Base-by-base conservation (phyloP, 2,797 vertebrate genomes). In the Acropternis orthonyx region DNA sequence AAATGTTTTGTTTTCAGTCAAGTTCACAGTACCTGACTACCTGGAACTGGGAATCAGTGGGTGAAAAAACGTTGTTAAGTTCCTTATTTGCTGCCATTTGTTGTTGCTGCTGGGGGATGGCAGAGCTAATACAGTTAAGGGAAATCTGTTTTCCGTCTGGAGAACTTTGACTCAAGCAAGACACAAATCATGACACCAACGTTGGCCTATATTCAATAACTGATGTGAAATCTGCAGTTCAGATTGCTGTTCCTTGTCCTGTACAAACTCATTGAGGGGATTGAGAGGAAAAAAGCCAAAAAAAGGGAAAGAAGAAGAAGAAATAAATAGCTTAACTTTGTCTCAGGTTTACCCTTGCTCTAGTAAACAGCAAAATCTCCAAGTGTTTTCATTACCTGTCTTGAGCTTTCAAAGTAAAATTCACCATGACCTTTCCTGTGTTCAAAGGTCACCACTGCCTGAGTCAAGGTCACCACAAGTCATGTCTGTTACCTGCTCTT, bases 191-290 rank as follows among this genome's bases (percentile, higher is more conserved):
- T 32, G 24, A 46, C 34, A 61, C 11, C 41, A 83, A 2, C 26
- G 24, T 1, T 74, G 14, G 17, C 18, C 41, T 61, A 12, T 34
- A 39, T 51, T 88, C 36, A 62, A 23, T 59, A 88, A 76, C 8
- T 46, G 43, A 36, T 32, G 28, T 14, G 30, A 85, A 88, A 86
- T 68, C 58, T 48, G 7, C 21, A 24, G 32, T 75, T 76, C 34
- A 63, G 17, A 30, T 85, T 66, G 59, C 30, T 58, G 10, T 49
- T 82, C 76, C 41, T 54, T 48, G 12, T 27, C 1, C 0, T 37
- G 21, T n/a, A 58, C 1, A 1, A 73, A 76, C 67, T 78, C 16
- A 30, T 2, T 34, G 8, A 15, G 10, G 1, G 9, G 3, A 3
- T 37, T 20, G 27, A 55, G 8, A 14, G 15, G 12, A 65, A 86